Percentiles rank a stretch among this genome's conserved stretches.
Evolutionary conservation across 2,888 invertebrate genomes (phyloP).

Genomic region (Rhamnusium bicolor): DNA sequence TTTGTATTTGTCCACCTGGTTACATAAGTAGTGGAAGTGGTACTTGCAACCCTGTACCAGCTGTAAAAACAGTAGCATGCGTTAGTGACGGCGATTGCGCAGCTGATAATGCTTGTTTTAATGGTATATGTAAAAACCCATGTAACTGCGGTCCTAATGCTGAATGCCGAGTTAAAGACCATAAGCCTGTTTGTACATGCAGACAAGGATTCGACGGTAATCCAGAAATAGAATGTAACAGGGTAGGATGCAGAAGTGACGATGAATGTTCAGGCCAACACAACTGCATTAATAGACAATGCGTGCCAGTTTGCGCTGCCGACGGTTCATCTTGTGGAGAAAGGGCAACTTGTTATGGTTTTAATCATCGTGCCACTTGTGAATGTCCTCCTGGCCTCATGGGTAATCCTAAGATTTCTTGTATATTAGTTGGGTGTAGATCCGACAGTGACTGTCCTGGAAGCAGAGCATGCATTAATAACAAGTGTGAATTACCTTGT

Average conservation of each 20-base stretch:
- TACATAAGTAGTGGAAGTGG: slow-evolving; percentile 89
- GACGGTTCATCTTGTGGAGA: slow-evolving; percentile 83
- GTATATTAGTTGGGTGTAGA: slow-evolving; percentile 86
- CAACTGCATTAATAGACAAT: slow-evolving; percentile 87
- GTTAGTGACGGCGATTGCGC: slow-evolving; percentile 85
- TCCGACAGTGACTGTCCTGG: slow-evolving; percentile 86
- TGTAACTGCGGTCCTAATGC: slow-evolving; percentile 90
- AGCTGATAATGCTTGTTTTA: slow-evolving; percentile 84
- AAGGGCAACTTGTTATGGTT: slow-evolving; percentile 85
- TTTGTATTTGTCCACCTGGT: slow-evolving; percentile 91
- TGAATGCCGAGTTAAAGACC: slow-evolving; percentile 87
- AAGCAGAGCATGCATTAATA: slow-evolving; percentile 86
- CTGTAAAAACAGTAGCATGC: slow-evolving; percentile 78
- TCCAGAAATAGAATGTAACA: slow-evolving; percentile 85
- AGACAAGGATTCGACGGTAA: slow-evolving; percentile 85
- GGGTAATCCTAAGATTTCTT: slow-evolving; percentile 86
- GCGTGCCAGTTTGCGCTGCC: slow-evolving; percentile 85
- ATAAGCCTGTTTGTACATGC: slow-evolving; percentile 91
- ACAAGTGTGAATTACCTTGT: slow-evolving; percentile 86
- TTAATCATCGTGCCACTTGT: slow-evolving; percentile 87
- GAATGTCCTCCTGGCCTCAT: slow-evolving; percentile 86
- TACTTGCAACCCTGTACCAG: slow-evolving; percentile 82
- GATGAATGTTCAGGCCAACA: slow-evolving; percentile 87
- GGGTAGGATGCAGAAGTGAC: slow-evolving; percentile 82
- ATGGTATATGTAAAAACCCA: slow-evolving; percentile 86